phyloP scores from a whole-genome alignment of 2,113 vertebrate species.

The Vimba vimba region DNA sequence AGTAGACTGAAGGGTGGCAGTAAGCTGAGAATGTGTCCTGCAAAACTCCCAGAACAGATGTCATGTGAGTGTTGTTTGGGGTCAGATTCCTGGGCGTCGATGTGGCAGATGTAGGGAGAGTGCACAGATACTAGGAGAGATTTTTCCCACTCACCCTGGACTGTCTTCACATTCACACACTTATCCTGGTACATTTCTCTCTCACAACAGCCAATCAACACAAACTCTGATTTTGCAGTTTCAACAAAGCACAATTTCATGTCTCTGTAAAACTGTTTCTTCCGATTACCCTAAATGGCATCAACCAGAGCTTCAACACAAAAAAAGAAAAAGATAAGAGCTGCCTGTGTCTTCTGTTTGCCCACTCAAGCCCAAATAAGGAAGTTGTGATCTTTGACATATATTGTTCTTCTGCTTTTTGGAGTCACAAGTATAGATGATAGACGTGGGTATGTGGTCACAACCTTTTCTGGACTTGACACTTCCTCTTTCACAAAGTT shows the following conservation, averaged over 20 bases:
- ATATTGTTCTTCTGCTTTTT: constrained; percentile 28
- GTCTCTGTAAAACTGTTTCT: not conserved
- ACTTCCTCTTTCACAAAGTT: not conserved
- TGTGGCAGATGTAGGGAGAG: constrained; percentile 57
- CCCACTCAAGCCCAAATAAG: not conserved
- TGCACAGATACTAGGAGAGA: constrained; percentile 32
- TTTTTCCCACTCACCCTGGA: constrained; percentile 45
- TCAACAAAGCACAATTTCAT: not conserved
- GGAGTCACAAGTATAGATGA: no score
- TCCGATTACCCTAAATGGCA: not conserved
- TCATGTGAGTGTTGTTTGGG: constrained; percentile 43
- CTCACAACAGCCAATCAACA: not conserved
- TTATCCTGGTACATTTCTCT: not conserved
- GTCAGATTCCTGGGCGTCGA: constrained; percentile 55
- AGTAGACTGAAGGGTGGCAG: not conserved
- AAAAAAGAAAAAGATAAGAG: not conserved
- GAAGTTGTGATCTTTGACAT: constrained; percentile 1
- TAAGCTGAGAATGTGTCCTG: constrained; percentile 29
- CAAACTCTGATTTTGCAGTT: constrained; percentile 15
- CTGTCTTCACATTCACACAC: constrained; percentile 19
- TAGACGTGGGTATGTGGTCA: not conserved
- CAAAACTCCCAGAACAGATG: not conserved
- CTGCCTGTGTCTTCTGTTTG: not conserved
- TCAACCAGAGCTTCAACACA: not conserved
- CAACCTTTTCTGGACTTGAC: not conserved